Base-by-base conservation (phyloP, 2,888 invertebrate genomes). In the Mythimna pallens region DNA sequence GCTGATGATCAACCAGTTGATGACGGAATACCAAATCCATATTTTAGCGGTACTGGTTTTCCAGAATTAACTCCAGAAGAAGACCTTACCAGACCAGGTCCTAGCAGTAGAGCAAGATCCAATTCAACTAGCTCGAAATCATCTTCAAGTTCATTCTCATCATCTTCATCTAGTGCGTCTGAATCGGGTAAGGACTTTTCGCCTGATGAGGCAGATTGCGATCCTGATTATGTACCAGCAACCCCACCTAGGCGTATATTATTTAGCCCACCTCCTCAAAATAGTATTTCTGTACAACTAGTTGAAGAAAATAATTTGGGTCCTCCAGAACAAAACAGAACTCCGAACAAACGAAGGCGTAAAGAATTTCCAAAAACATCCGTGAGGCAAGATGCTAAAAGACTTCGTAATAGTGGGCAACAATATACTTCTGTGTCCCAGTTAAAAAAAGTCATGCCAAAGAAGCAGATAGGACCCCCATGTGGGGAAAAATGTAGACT, bases 401-500 rank as follows among this genome's bases (percentile, higher is more conserved):
- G 66, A 47, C 58, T 67, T 58, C 47, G 66, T 58, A 67, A 58
- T 58, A 67, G 34, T 67, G 66, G 66, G 0, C 58, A 67, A 0
- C 34, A 67, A 58, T 58, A 58, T 67, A 57, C 1, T 0, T 1
- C 67, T 61, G 36, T 59, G 59, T 68, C 67, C 0, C 0, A 68
- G 61, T 61, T 0, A 0, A 63, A 55, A 62, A 63, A 65, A 43
- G 36, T 65, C 36, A 58, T 75, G 62, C 69, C 72, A 65, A 76
- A 70, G 62, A 70, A 76, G 72, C 52, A 71, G 58, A 73, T 76
- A 61, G 65, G 70, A 71, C 65, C 71, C 0, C 73, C 79, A 76
- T 73, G 73, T 64, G 65, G 68, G 30, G 65, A 70, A 70, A 81
- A 70, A 70, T 76, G 75, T 70, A n/a, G 72, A 77, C 40, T 81